Evolutionary conservation across 92 coral and sea anemone genomes (phyloP).

Genomic region (Pocillopora grandis): DNA sequence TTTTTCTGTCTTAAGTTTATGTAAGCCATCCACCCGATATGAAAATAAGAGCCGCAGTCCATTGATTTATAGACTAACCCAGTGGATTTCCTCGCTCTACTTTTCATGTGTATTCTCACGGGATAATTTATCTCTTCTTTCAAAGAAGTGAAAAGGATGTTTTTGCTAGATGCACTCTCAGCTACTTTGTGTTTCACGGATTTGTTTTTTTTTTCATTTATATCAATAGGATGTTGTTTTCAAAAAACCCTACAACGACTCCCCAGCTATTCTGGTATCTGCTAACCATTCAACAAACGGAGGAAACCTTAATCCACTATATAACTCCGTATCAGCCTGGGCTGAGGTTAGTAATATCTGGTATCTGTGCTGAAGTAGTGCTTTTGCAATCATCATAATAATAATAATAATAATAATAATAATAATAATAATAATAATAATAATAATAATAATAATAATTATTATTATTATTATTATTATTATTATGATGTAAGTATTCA

Average conservation of each 20-base stretch:
- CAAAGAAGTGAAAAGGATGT: too few relatives aligned
- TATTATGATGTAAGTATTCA: too few relatives aligned
- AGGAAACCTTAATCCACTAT: conserved; percentile 57
- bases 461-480: too few relatives aligned
- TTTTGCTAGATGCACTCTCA: background rate
- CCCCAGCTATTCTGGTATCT: conserved; percentile 55
- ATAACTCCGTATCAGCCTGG: conserved; percentile 78
- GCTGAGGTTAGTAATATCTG: conserved; percentile 50
- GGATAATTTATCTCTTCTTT: background rate
- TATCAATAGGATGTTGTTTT: conserved; percentile 43
- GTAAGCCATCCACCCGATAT: background rate
- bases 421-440: too few relatives aligned
- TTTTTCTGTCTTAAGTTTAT: too few relatives aligned
- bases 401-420: too few relatives aligned
- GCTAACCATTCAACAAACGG: conserved; percentile 65
- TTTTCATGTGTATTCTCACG: background rate
- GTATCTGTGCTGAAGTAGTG: too few relatives aligned
- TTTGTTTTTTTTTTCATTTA: background rate
- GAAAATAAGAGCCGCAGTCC: background rate
- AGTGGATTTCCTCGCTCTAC: background rate
- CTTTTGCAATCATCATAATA: too few relatives aligned
- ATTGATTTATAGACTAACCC: too few relatives aligned
- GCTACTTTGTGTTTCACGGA: background rate
- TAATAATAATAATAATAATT: too few relatives aligned
- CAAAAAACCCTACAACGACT: conserved; percentile 46